A percentile compares a stretch with the other conserved stretches of the same genome.
These are phyloP conservation scores for Oreohelix idahoensis DNA, from an alignment of 1,140 invertebrate species.

Conservation along the genomic window DNA sequence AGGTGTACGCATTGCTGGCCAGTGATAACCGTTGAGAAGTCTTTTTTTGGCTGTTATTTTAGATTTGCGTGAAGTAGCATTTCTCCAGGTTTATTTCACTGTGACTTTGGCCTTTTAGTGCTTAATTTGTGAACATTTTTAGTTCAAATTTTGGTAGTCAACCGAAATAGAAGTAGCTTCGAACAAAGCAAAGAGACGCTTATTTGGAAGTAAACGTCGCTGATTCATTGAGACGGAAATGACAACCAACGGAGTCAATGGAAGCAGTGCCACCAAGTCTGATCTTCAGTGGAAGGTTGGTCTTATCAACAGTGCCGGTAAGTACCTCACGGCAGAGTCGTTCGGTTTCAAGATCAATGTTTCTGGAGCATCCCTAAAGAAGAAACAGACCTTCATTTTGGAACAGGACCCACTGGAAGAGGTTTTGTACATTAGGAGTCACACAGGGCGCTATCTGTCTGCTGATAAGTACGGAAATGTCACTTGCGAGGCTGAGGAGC, in stretches of 20 bases:
- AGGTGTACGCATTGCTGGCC: not conserved
- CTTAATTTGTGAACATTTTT: not conserved
- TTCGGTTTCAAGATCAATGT: slow-evolving; percentile 98
- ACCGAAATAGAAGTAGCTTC: too few relatives aligned
- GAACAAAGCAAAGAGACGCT: too few relatives aligned
- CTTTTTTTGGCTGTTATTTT: not conserved
- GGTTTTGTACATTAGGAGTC: slow-evolving; percentile 90
- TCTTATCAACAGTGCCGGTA: slow-evolving; percentile 88
- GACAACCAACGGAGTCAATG: slow-evolving; percentile 7
- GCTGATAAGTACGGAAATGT: slow-evolving; percentile 90
- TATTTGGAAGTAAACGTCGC: too few relatives aligned
- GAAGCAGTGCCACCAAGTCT: slow-evolving; percentile 12
- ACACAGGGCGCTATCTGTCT: slow-evolving; percentile 85
- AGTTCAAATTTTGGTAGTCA: not conserved
- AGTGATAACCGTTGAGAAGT: not conserved
- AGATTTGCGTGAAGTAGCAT: not conserved
- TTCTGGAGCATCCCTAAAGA: slow-evolving; percentile 89
- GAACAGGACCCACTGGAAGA: slow-evolving; percentile 78
- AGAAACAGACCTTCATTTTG: slow-evolving; percentile 87
- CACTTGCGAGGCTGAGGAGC: slow-evolving; percentile 87
- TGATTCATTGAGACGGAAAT: not conserved
- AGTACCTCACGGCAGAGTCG: slow-evolving; percentile 97
- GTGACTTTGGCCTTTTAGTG: not conserved
- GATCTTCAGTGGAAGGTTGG: slow-evolving; percentile 80
- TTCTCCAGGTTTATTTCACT: not conserved